These are phyloP conservation scores for Latrodectus hesperus DNA, from an alignment of 2,888 invertebrate genomes.

Conservation along the genomic window DNA sequence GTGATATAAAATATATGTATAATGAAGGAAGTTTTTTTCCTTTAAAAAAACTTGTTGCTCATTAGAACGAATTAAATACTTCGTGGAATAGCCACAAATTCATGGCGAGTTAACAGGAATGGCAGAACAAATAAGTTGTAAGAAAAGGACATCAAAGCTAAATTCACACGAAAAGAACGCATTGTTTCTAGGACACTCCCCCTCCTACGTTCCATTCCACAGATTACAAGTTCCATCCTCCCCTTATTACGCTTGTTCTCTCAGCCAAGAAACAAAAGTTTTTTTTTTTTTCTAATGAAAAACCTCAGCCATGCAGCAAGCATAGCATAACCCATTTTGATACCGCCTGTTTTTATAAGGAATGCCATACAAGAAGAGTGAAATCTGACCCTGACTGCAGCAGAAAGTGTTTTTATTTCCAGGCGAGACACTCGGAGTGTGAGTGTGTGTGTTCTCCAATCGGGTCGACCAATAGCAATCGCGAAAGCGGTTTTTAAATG, in stretches of 20 bases:
- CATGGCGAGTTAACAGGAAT: background rate
- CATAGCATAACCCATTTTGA: conserved; percentile 47
- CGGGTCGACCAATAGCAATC: conserved; percentile 52
- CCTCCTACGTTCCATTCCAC: conserved; percentile 3
- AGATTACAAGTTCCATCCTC: background rate
- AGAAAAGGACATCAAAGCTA: background rate
- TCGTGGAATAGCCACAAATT: too few species aligned
- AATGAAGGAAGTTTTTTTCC: too few species aligned
- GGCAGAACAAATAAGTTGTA: background rate
- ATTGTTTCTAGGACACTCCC: conserved; percentile 5
- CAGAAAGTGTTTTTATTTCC: conserved; percentile 39
- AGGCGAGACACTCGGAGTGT: background rate
- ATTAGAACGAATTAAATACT: too few species aligned
- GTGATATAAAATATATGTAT: too few species aligned
- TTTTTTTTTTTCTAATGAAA: conserved; percentile 21
- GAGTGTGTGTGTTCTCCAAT: conserved; percentile 19
- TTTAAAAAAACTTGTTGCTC: too few species aligned
- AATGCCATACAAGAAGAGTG: conserved; percentile 33
- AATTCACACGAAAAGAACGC: background rate
- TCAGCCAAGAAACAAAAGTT: conserved; percentile 1
- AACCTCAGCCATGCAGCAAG: conserved; percentile 37
- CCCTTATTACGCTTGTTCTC: conserved; percentile 3
- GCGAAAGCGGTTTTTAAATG: conserved; percentile 31
- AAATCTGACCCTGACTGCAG: conserved; percentile 60
- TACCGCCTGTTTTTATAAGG: conserved; percentile 54